Conservation (phyloP, 2,888 invertebrate genomes). For the Himalopsyche japonica region DNA sequence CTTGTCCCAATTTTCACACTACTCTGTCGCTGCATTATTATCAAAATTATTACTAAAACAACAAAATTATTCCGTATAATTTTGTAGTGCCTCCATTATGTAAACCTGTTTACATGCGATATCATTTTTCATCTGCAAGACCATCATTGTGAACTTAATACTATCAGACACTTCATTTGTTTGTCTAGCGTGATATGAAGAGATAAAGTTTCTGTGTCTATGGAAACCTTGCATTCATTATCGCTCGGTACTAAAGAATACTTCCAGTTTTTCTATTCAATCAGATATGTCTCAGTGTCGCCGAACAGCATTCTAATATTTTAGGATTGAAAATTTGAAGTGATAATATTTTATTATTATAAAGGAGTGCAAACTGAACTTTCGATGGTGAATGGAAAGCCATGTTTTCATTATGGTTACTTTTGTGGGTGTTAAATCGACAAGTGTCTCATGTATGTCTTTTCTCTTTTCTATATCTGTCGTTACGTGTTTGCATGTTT, state of each 20-base stretch:
- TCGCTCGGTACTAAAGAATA: not conserved
- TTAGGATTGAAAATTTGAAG: not conserved
- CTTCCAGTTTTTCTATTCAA: not conserved
- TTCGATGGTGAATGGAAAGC: not conserved
- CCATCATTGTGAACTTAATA: slow-evolving; percentile 2
- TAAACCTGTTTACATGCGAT: slow-evolving; percentile 9
- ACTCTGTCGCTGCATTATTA: not conserved
- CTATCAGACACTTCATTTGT: slow-evolving; percentile 20
- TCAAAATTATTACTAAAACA: not conserved
- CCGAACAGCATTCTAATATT: not conserved
- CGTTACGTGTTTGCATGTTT: slow-evolving; percentile 19
- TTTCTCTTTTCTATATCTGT: slow-evolving; percentile 21
- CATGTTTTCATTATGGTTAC: slow-evolving; percentile 34
- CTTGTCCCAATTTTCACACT: not conserved
- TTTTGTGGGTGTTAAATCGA: slow-evolving; percentile 30
- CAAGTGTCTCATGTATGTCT: slow-evolving; percentile 39
- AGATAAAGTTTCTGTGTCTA: not conserved
- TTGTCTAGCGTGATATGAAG: slow-evolving; percentile 1
- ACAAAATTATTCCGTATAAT: not conserved
- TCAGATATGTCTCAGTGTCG: not conserved
- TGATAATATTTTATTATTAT: not conserved
- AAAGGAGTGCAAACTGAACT: not conserved
- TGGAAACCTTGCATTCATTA: not conserved
- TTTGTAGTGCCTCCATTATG: not conserved
- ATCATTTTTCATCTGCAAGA: slow-evolving; percentile 24